Evolutionary conservation across 2,113 vertebrate genomes (phyloP), one percentile per base, ranked within the genome.

Genomic region (Pithys albifrons): DNA sequence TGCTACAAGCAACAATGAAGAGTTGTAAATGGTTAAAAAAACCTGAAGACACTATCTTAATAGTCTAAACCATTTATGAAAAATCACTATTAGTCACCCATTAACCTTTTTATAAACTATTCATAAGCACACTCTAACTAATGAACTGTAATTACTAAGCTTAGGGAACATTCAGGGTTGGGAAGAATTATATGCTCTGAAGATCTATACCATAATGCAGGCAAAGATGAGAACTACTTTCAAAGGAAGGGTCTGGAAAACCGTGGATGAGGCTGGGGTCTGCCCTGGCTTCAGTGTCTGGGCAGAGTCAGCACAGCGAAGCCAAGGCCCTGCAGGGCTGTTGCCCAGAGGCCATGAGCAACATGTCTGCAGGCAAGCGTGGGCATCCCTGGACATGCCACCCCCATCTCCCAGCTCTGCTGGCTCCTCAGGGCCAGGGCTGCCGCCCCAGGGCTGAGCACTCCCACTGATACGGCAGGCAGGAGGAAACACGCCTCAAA

Each of bases 41-140:
- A 94, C 51, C 67, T 39, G 62, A 85, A 91, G 80, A 92, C 54
- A 82, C 88, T 85, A 70, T 39, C 70, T 88, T 76, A 92, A 79
- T 41, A 89, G 66, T 29, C 27, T 75, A 91, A 94, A 88, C 71
- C 77, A 46, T 81, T 82, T 91, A 94, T 87, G 81, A 95, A 96
- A 90, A 95, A 94, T 78, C 83, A 91, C 70, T 87, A 51, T 93
- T 94, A 91, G 92, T 88, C 72, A 92, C 85, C 79, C 80, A 86
- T 89, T 96, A 94, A 91, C 91, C 83, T 89, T 94, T 94, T 69
- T 87, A 93, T 92, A 96, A 96, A 92, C 91, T 96, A 95, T 92
- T 96, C 92, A 94, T 92, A 96, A 93, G 80, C 18, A 27, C 74
- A 43, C 46, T 89, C 54, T 82, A 93, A 83, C 88, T 93, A 92